Conservation (phyloP, 1,140 invertebrate species). For the Drosophila trapezifrons region DNA sequence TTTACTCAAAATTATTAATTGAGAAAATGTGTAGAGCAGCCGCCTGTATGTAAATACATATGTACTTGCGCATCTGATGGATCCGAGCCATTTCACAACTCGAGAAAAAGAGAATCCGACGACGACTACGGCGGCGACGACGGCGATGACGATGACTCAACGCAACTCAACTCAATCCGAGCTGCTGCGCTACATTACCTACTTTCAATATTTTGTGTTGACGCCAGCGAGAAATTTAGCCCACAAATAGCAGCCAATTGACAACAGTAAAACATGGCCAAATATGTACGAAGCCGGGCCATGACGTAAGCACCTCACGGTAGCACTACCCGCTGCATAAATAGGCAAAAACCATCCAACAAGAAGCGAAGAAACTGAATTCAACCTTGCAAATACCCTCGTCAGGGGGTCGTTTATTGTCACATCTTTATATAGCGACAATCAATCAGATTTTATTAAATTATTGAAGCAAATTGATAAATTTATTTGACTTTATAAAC, state of each 20-base stretch:
- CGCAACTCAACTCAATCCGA: conserved; percentile 19
- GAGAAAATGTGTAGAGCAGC: conserved; percentile 43
- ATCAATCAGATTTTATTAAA: background rate
- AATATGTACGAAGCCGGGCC: conserved; percentile 56
- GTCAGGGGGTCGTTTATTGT: conserved; percentile 1
- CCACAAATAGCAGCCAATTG: conserved; percentile 61
- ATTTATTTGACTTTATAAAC: background rate
- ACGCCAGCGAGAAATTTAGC: conserved; percentile 56
- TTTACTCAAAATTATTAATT: conserved; percentile 38
- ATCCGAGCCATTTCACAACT: conserved; percentile 34
- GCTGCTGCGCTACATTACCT: conserved; percentile 59
- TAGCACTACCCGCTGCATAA: conserved; percentile 41
- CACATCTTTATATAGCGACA: background rate
- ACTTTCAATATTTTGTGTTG: conserved; percentile 72
- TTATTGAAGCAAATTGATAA: background rate
- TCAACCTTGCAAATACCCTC: conserved; percentile 11
- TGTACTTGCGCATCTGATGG: conserved; percentile 27
- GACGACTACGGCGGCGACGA: background rate
- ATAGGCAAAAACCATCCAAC: conserved; percentile 41
- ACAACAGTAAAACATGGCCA: conserved; percentile 80
- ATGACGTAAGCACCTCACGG: conserved; percentile 66
- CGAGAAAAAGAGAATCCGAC: conserved; percentile 30
- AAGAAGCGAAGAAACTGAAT: background rate
- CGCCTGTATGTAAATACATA: conserved; percentile 15
- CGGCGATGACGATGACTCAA: conserved; percentile 38